Conservation (phyloP, 2,113 vertebrate species). For the Lepidothrix coronata region DNA sequence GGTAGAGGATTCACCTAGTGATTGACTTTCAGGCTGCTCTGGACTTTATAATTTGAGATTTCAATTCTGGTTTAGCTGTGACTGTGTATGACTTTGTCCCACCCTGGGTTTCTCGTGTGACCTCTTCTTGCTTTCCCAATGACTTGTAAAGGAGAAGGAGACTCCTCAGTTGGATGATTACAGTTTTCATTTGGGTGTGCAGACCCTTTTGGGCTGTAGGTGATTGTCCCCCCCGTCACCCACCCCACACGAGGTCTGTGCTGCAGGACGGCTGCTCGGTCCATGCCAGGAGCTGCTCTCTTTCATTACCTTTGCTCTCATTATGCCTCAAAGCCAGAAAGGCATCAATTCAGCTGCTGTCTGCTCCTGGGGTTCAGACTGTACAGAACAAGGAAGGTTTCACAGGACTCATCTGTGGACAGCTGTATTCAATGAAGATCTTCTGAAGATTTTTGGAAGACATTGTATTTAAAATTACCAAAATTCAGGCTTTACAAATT, state of each 20-base stretch:
- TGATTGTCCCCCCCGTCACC: background rate
- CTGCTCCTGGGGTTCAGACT: background rate
- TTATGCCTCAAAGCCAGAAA: background rate
- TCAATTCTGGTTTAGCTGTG: background rate
- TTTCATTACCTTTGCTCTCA: background rate
- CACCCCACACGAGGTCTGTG: background rate
- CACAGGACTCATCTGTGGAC: rapidly evolving
- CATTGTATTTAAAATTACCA: background rate
- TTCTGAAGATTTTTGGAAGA: background rate
- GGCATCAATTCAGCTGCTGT: background rate
- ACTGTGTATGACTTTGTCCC: background rate
- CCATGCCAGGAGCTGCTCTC: background rate
- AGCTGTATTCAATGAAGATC: background rate
- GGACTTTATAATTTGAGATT: background rate
- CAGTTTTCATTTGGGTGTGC: background rate
- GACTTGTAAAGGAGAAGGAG: background rate
- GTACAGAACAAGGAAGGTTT: background rate
- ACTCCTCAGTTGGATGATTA: background rate
- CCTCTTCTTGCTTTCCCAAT: background rate
- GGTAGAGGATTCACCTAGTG: background rate
- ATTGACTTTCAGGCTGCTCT: background rate
- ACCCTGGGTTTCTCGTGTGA: background rate
- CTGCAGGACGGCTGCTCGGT: background rate
- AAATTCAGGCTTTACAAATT: background rate
- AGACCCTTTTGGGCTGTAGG: background rate